Conservation (phyloP, 1,140 invertebrate genomes). For the Xylocopa sonorina region DNA sequence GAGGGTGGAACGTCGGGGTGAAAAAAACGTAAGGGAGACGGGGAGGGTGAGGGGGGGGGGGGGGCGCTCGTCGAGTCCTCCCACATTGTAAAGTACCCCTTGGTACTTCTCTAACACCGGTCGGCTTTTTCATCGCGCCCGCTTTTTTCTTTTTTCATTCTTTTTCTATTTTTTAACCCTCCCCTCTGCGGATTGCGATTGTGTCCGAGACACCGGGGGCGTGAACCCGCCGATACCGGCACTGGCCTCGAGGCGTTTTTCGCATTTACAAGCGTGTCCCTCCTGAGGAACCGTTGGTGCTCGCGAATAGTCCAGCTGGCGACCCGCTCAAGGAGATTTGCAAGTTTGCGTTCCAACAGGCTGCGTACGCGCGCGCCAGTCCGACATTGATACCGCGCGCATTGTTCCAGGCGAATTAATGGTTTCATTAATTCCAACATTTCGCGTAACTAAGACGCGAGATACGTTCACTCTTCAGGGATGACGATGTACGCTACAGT, state of each 20-base stretch:
- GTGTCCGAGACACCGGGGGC: conserved; percentile 65
- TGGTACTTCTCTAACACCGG: conserved; percentile 40
- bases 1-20: conserved; percentile 25
- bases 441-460: background rate
- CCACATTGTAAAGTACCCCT: conserved; percentile 70
- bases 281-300: conserved; percentile 54
- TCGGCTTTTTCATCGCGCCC: conserved; percentile 59
- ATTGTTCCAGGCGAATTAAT: no score
- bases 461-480: background rate
- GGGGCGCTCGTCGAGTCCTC: conserved; percentile 66
- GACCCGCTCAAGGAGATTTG: conserved; percentile 26
- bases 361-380: background rate
- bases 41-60: no score
- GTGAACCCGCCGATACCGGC: conserved; percentile 64
- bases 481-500: background rate
- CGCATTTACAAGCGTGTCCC: conserved; percentile 64
- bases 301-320: conserved; percentile 51
- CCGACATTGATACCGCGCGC: background rate
- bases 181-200: conserved; percentile 64
- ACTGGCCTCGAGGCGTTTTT: conserved; percentile 68
- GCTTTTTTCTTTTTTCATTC: conserved; percentile 47
- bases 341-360: background rate
- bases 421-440: background rate
- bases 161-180: conserved; percentile 52
- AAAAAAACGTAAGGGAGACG: no score